Conservation (phyloP, 2,797 vertebrate genomes). For the Xiphophorus birchmanni region DNA sequence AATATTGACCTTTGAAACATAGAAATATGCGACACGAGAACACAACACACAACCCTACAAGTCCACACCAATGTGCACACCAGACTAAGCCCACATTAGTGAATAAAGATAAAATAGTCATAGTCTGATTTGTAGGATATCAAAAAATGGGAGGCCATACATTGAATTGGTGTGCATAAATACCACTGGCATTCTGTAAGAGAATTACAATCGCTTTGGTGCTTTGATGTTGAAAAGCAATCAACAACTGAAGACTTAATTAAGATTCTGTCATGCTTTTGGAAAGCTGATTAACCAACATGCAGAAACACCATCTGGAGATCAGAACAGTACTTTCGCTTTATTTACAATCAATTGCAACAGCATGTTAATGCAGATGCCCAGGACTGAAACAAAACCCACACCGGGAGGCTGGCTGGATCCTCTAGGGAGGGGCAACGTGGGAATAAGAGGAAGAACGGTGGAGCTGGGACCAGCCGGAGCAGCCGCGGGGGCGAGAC, state of each 20-base stretch:
- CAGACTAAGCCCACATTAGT: not conserved
- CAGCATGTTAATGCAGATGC: too few relatives aligned
- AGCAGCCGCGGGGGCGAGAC: too few relatives aligned
- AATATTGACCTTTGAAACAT: not conserved
- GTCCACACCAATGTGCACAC: not conserved
- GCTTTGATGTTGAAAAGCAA: conserved; percentile 31
- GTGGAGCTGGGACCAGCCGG: too few relatives aligned
- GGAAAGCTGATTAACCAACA: too few relatives aligned
- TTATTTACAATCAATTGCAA: too few relatives aligned
- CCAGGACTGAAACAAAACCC: too few relatives aligned
- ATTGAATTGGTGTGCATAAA: conserved; percentile 5
- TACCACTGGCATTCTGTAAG: conserved; percentile 14
- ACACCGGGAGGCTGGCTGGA: too few relatives aligned
- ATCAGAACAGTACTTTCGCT: too few relatives aligned
- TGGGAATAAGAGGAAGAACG: too few relatives aligned
- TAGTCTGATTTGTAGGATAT: not conserved
- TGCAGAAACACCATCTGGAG: too few relatives aligned
- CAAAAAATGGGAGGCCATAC: not conserved
- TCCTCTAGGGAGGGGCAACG: too few relatives aligned
- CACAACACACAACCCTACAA: not conserved
- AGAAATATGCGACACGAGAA: not conserved
- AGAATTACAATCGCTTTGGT: not conserved
- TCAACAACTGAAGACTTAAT: conserved; percentile 21
- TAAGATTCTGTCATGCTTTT: not conserved
- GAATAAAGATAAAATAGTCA: not conserved